phyloP scores from a whole-genome alignment of 2,888 invertebrate genomes.

The Hemistola chrysoprasaria region DNA sequence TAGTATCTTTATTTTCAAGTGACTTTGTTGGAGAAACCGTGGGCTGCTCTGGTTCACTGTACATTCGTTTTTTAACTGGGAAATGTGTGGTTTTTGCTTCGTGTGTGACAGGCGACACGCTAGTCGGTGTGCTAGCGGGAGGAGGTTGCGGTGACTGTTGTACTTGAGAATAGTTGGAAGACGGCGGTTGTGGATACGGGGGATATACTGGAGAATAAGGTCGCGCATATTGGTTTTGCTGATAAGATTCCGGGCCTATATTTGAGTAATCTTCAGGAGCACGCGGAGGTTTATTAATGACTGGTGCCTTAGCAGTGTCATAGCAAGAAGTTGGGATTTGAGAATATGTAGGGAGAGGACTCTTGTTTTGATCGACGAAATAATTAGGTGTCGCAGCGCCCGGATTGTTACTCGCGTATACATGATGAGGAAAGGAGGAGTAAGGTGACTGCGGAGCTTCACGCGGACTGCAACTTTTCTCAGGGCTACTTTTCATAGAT shows the following conservation, averaged over 20 bases:
- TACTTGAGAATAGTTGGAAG: conserved; percentile 57
- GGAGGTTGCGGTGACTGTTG: conserved; percentile 53
- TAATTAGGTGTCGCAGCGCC: conserved; percentile 67
- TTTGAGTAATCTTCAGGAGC: conserved; percentile 81
- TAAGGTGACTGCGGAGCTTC: conserved; percentile 84
- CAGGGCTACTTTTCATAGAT: conserved; percentile 92
- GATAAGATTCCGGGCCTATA: conserved; percentile 78
- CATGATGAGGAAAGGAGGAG: conserved; percentile 72
- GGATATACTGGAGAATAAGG: conserved; percentile 64
- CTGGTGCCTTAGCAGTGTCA: conserved; percentile 80
- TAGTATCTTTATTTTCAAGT: conserved; percentile 46
- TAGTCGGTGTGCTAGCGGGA: conserved; percentile 38
- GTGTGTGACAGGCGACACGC: conserved; percentile 42
- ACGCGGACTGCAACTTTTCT: conserved; percentile 91
- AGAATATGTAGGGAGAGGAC: conserved; percentile 66
- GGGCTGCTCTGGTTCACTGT: conserved; percentile 74
- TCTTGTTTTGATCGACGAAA: conserved; percentile 71
- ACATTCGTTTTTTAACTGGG: conserved; percentile 85
- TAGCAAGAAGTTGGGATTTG: conserved; percentile 82
- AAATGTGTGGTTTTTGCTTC: conserved; percentile 72
- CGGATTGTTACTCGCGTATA: conserved; percentile 65
- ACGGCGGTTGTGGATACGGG: conserved; percentile 57
- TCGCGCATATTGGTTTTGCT: conserved; percentile 72
- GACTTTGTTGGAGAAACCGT: conserved; percentile 47
- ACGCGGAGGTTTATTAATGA: conserved; percentile 68